These are phyloP conservation scores for Cyprinodon variegatus DNA, from an alignment of 2,113 vertebrate genomes.

Conservation along the genomic window DNA sequence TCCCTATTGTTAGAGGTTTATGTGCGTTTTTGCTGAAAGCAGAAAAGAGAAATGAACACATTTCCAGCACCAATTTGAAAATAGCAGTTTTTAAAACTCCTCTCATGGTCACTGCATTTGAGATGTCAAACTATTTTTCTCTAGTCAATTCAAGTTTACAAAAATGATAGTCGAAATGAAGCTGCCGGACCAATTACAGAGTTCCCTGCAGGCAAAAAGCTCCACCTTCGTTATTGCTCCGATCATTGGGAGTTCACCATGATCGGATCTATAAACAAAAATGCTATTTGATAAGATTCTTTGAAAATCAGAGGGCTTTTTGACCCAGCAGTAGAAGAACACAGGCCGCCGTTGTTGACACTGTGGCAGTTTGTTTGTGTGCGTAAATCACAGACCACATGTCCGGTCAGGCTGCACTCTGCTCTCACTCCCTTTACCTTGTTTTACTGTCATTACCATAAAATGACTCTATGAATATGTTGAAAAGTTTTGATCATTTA, in stretches of 20 bases:
- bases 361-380: slow-evolving; percentile 21
- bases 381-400: slow-evolving; percentile 37
- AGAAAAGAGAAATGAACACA: background rate
- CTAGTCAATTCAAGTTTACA: too few species aligned
- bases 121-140: too few species aligned
- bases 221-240: too few species aligned
- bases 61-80: background rate
- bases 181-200: too few species aligned
- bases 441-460: background rate
- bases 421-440: background rate
- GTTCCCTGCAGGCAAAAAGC: too few species aligned
- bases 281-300: background rate
- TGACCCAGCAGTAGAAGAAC: slow-evolving; percentile 16
- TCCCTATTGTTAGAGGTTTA: background rate
- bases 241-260: too few species aligned
- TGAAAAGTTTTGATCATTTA: background rate
- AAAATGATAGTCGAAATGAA: too few species aligned
- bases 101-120: too few species aligned
- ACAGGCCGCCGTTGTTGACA: slow-evolving; percentile 20
- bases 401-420: slow-evolving; percentile 51
- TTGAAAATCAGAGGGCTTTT: background rate
- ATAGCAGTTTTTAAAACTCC: background rate
- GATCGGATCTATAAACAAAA: too few species aligned
- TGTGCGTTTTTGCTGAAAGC: background rate
- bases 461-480: background rate